phyloP scores from a whole-genome alignment of 2,797 vertebrate genomes.

The Pangasius larnaudii region DNA sequence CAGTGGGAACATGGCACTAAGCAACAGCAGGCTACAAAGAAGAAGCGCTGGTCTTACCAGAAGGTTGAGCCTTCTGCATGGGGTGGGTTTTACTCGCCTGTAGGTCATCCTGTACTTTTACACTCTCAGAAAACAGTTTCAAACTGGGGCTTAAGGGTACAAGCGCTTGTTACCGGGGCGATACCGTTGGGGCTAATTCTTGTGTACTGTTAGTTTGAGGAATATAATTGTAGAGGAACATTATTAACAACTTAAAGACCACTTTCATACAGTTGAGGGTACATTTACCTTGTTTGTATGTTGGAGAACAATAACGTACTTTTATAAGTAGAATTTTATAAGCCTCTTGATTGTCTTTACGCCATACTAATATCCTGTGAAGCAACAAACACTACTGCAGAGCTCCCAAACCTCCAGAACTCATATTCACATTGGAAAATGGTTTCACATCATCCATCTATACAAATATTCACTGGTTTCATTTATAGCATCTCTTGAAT shows the following conservation, averaged over 20 bases:
- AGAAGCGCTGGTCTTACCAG: constrained; percentile 22
- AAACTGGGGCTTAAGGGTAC: background rate
- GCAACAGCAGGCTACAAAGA: constrained; percentile 36
- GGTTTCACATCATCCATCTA: background rate
- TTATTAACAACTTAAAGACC: background rate
- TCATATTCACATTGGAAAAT: background rate
- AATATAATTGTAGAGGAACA: background rate
- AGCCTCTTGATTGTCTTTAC: background rate
- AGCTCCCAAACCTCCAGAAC: background rate
- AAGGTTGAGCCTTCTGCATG: constrained; percentile 8
- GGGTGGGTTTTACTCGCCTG: background rate
- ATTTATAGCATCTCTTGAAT: background rate
- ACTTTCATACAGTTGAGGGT: too few species aligned
- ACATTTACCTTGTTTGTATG: background rate
- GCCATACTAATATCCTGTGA: background rate
- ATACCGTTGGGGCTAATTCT: too few species aligned
- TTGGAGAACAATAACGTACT: background rate
- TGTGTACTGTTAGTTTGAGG: background rate
- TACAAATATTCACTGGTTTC: background rate
- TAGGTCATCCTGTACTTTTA: background rate
- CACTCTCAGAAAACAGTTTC: background rate
- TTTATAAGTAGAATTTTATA: background rate
- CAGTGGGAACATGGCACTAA: constrained; percentile 34
- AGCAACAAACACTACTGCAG: background rate
- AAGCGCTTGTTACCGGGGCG: background rate